Base-by-base conservation (phyloP, 1,140 invertebrate species). In the Plodia interpunctella region DNA sequence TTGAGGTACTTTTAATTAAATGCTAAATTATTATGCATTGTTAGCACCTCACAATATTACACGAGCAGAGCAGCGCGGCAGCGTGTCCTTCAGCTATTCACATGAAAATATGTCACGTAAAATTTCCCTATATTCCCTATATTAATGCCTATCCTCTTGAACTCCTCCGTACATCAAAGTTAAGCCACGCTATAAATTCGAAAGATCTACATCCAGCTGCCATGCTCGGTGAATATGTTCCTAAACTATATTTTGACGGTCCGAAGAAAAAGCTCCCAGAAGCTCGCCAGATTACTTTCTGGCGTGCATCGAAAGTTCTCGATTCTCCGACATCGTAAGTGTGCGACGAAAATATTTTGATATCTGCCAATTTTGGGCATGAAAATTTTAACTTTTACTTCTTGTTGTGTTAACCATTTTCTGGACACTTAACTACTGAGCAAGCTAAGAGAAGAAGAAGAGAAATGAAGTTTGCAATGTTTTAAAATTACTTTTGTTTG, bases 401-500 rank as follows among this genome's bases (percentile, higher is more conserved):
- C n/a, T n/a, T n/a, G n/a, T n/a, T n/a, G n/a, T n/a, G n/a, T n/a
- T n/a, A n/a, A n/a, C n/a, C n/a, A n/a, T n/a, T n/a, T n/a, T n/a
- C n/a, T n/a, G n/a, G n/a, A n/a, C n/a, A n/a, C n/a, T n/a, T n/a
- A n/a, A n/a, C n/a, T n/a, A n/a, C n/a, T n/a, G n/a, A n/a, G n/a
- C n/a, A n/a, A n/a, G n/a, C n/a, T n/a, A n/a, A n/a, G n/a, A n/a
- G n/a, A n/a, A n/a, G n/a, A n/a, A n/a, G n/a, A n/a, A n/a, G n/a
- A n/a, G n/a, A n/a, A n/a, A n/a, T n/a, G n/a, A n/a, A n/a, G n/a
- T n/a, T n/a, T n/a, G n/a, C n/a, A n/a, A n/a, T 1, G 1, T 32
- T 32, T 10, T 32, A 32, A 32, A 28, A 28, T 28, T 9, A 5
- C 28, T 32, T 17, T 44, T 15, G 1, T 59, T 70, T 68, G 60